Evolutionary conservation across 2,113 vertebrate genomes (phyloP).

Genomic region (Mesitornis unicolor): DNA sequence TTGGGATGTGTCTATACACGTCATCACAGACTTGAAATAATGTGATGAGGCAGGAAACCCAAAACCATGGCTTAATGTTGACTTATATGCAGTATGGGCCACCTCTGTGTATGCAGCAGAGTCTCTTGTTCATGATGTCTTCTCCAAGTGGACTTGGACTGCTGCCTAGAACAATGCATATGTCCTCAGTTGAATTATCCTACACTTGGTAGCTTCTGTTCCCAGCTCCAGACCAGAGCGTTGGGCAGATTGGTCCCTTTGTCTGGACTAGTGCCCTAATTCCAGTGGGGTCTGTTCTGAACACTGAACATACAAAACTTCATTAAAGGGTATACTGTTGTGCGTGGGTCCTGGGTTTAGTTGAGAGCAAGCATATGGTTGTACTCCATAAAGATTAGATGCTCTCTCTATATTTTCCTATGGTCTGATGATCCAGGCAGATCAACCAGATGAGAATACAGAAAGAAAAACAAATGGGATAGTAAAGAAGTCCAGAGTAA

Average conservation of each 20-base stretch:
- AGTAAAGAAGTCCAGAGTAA: background rate
- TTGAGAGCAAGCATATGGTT: background rate
- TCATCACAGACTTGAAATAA: background rate
- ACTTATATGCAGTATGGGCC: background rate
- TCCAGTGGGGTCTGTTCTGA: background rate
- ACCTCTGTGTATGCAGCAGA: background rate
- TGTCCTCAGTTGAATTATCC: background rate
- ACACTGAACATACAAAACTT: background rate
- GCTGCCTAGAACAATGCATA: fast-evolving
- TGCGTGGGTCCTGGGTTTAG: background rate
- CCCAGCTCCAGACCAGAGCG: background rate
- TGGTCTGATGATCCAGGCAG: background rate
- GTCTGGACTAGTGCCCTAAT: background rate
- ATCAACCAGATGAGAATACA: background rate
- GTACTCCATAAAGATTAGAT: background rate
- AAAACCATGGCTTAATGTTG: background rate
- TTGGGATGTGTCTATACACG: background rate
- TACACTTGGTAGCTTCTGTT: background rate
- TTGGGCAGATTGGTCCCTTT: background rate
- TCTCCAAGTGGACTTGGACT: background rate
- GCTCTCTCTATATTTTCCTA: background rate
- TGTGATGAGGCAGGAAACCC: background rate
- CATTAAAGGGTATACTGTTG: background rate
- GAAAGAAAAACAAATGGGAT: background rate
- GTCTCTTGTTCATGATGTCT: background rate